Evolutionary conservation across 2,888 invertebrate species (phyloP).

Genomic region (Aphidius colemani): DNA sequence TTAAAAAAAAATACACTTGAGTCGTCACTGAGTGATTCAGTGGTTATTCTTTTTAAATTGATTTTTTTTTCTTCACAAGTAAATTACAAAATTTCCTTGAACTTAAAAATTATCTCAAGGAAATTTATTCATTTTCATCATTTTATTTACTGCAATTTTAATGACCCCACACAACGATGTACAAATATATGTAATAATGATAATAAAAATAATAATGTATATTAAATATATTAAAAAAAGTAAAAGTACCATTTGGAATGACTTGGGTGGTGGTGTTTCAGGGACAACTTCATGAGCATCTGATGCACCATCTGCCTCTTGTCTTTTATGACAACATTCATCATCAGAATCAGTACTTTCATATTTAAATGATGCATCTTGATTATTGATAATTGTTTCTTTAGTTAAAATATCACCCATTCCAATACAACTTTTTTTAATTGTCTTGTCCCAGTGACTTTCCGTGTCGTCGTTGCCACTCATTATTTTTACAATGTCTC

Average conservation of each 20-base stretch:
- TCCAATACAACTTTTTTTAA: conserved; percentile 43
- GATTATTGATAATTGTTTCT: conserved; percentile 44
- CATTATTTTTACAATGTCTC: conserved; percentile 37
- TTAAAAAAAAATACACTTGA: too few species aligned
- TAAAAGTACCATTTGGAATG: conserved; percentile 25
- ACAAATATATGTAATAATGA: not conserved
- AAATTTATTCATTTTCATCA: too few species aligned
- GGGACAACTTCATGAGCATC: conserved; percentile 35
- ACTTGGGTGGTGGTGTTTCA: conserved; percentile 31
- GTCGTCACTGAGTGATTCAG: too few species aligned
- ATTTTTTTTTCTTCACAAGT: too few species aligned
- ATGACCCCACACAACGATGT: too few species aligned
- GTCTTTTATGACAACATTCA: conserved; percentile 31
- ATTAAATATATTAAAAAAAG: not conserved
- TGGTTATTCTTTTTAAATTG: too few species aligned
- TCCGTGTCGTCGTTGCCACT: conserved; percentile 46
- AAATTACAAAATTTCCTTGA: too few species aligned
- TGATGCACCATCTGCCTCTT: conserved; percentile 34
- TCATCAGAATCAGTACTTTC: conserved; percentile 33
- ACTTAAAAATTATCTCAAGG: too few species aligned
- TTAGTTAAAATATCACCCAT: conserved; percentile 58
- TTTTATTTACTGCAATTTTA: not conserved
- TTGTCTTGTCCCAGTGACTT: conserved; percentile 43
- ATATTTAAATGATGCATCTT: conserved; percentile 8
- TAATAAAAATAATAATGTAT: conserved; percentile 7